Percentiles rank a stretch among this genome's conserved stretches.
Evolutionary conservation across 2,888 invertebrate species (phyloP).

Genomic region (Hanleya hanleyi): DNA sequence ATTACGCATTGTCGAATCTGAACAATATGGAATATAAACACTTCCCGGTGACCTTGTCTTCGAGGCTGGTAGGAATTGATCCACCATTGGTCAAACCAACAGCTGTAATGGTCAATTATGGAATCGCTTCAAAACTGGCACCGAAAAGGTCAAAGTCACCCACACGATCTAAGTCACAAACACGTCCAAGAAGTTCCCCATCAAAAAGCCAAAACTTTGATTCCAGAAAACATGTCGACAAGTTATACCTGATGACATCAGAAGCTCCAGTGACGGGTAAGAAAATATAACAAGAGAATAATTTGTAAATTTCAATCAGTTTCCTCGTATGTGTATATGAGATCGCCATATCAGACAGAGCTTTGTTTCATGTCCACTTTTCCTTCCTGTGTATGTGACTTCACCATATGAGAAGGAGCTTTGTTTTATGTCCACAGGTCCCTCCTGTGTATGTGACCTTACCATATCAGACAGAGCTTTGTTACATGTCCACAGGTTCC

Average conservation of each 20-base stretch:
- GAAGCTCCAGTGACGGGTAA: slow-evolving; percentile 48
- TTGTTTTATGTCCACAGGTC: no score
- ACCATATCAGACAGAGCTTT: background rate
- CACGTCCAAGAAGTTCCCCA: background rate
- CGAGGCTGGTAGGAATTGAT: background rate
- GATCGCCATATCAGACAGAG: slow-evolving; percentile 59
- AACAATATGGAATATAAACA: background rate
- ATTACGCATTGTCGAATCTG: background rate
- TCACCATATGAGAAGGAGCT: no score
- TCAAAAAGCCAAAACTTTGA: background rate
- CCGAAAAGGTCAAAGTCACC: background rate
- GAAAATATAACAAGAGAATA: no score
- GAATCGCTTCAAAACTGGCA: background rate
- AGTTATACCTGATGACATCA: slow-evolving; percentile 41
- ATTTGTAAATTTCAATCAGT: no score
- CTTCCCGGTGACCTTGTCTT: background rate
- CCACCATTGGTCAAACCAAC: slow-evolving; percentile 3
- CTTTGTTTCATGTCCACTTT: no score
- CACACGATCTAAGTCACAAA: background rate
- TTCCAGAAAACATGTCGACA: slow-evolving; percentile 32
- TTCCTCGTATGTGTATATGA: slow-evolving; percentile 26
- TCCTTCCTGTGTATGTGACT: no score
- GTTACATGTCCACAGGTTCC: slow-evolving; percentile 31
- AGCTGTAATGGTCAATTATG: background rate
- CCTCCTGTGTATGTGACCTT: no score